Evolutionary conservation across 2,797 vertebrate genomes (phyloP), one percentile per base, ranked within the genome.

Genomic region (Dryobates pubescens): DNA sequence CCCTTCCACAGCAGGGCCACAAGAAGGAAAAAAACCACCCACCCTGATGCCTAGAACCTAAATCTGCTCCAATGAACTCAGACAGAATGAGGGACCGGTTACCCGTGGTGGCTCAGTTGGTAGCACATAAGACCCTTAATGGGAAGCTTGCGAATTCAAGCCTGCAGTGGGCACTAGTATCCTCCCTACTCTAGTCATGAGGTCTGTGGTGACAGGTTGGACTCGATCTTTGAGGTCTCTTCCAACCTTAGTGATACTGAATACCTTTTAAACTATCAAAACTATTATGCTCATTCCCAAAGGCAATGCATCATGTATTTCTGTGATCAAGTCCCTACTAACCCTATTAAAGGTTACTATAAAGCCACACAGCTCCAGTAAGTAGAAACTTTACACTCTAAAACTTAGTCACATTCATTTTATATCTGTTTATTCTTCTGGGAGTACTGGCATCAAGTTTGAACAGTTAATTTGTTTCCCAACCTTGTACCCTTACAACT

Each of bases 1-100:
- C 29, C 34, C 34, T 49, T 45, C 27, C 45, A 59, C 4, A 8
- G 6, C 2, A 5, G 17, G 3, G 9, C 41, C n/a, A n/a, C 0
- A n/a, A 76, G 29, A 78, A 83, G 16, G 10, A 5, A 23, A 51
- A 14, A 43, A 76, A 53, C n/a, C n/a, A 27, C 5, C 13, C 59
- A 72, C 45, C 23, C 22, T 27, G 9, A 77, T 45, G 49, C 20
- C 70, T 74, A 61, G 71, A 86, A 86, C 26, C 26, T 43, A 85
- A 54, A 41, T 24, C 27, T 47, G 45, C 10, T 24, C 30, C 64
- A 56, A 13, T 9, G 17, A 58, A 51, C 30, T 62, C n/a, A 20
- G 10, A 51, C 18, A 63, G 36, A 27, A 89, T 8, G 27, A 77
- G 15, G 29, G 19, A 77, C 23, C n/a, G n/a, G n/a, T n/a, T n/a